Base-by-base conservation (phyloP, 64 coral and sea anemone species). In the Platygyra sinensis region DNA sequence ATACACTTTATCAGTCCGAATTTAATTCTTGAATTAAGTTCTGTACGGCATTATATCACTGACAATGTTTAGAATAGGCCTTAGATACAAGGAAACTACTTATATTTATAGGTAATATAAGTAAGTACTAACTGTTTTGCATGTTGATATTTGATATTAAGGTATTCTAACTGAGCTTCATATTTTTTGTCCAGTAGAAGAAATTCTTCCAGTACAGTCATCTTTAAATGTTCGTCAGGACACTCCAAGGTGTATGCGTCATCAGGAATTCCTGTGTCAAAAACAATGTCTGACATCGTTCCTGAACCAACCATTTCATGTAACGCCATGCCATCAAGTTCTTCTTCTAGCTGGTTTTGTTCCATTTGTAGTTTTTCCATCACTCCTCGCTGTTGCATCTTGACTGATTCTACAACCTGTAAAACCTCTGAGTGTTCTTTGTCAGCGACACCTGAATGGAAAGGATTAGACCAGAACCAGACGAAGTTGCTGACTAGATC, bases 141-240 rank as follows among this genome's bases (percentile, higher is more conserved):
- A 85, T 85, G 13, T 52, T 72, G 72, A 86, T 98, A 98, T 50
- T 98, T 98, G 51, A 98, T 30, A 67, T 82, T 78, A 36, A 98
- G 65, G 46, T 89, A 98, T 13, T 98, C 92, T 24, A 98, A 80
- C 82, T 98, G 92, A 36, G 95, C 88, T 86, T 94, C 95, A 86
- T 98, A 98, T 86, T 98, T 98, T 77, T 90, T 98, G 72, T 98
- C 95, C 86, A 98, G 60, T 27, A 98, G 76, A 24, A 79, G 69
- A 91, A 98, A 98, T 73, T 98, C 95, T 33, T 98, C 77, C 38
- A 98, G 86, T 16, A 98, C 92, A 89, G 72, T 86, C 51, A 72
- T 74, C 72, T 83, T 94, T 17, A 98, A 60, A 18, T 88, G 73
- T 31, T 94, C 79, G 86, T 98, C 88, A 78, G 95, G 95, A 11